phyloP scores from a whole-genome alignment of 1,140 invertebrate species.

The Zeugodacus cucurbitae region DNA sequence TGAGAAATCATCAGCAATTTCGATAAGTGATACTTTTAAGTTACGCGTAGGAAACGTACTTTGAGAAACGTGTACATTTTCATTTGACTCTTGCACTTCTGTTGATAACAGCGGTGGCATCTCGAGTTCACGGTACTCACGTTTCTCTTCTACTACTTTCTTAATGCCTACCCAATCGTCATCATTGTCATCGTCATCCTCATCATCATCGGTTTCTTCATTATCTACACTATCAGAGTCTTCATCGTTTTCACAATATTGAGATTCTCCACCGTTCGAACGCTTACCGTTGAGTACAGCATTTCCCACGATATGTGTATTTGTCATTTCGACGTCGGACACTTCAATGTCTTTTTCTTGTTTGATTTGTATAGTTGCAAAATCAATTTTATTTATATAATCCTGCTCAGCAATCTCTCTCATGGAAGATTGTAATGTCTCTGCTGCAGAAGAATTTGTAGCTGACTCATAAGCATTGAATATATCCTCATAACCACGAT shows the following conservation, averaged over 20 bases:
- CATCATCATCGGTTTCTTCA: slow-evolving; percentile 45
- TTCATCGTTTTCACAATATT: slow-evolving; percentile 17
- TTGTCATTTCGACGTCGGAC: slow-evolving; percentile 37
- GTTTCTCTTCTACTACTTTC: slow-evolving; percentile 48
- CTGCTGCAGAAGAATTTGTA: background rate
- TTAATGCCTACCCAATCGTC: slow-evolving; percentile 53
- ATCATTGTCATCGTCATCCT: slow-evolving; percentile 51
- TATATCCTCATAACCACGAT: slow-evolving; percentile 41
- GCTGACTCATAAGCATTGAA: slow-evolving; percentile 46
- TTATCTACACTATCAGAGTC: background rate
- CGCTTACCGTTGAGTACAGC: background rate
- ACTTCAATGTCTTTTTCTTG: slow-evolving; percentile 52
- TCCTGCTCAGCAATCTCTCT: slow-evolving; percentile 47
- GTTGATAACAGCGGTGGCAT: slow-evolving; percentile 45
- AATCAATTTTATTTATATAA: slow-evolving; percentile 55
- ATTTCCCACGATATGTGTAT: background rate
- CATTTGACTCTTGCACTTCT: background rate
- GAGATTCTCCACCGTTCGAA: slow-evolving; percentile 25
- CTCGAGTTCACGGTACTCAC: slow-evolving; percentile 59
- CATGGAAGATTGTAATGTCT: background rate
- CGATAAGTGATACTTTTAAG: background rate
- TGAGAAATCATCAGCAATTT: background rate
- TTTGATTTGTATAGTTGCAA: slow-evolving; percentile 55
- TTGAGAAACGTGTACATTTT: background rate
- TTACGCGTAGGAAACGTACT: no score